Conservation (phyloP, 2,888 invertebrate genomes). For the Melieria omissa region DNA sequence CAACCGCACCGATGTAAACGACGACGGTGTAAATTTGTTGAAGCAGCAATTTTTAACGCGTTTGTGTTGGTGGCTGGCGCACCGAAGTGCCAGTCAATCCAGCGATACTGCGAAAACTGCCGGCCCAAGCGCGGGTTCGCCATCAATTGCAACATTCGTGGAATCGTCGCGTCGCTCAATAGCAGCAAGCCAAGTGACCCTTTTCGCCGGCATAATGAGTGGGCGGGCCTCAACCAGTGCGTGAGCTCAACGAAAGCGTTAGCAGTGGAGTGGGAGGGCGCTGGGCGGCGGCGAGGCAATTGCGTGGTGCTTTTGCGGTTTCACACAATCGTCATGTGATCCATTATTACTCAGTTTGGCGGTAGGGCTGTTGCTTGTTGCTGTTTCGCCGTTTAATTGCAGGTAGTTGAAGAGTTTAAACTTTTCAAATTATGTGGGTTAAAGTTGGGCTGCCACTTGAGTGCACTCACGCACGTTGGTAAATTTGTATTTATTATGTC, state of each 20-base stretch:
- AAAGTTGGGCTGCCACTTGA: too few relatives aligned
- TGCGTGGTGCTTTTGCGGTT: slow-evolving; percentile 32
- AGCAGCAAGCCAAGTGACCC: not conserved
- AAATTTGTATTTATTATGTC: too few relatives aligned
- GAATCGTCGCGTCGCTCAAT: not conserved
- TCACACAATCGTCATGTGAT: slow-evolving; percentile 57
- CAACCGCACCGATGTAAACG: not conserved
- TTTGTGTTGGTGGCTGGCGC: not conserved
- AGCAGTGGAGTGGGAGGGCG: too few relatives aligned
- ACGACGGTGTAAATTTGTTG: slow-evolving; percentile 56
- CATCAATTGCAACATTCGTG: too few relatives aligned
- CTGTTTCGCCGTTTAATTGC: not conserved
- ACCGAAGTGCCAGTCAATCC: not conserved
- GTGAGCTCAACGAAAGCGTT: too few relatives aligned
- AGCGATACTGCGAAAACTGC: too few relatives aligned
- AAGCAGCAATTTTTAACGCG: slow-evolving; percentile 53
- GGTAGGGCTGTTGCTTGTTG: slow-evolving; percentile 40
- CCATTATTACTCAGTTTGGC: slow-evolving; percentile 59
- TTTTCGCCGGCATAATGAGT: not conserved
- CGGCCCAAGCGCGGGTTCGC: too few relatives aligned
- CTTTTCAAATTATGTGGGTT: too few relatives aligned
- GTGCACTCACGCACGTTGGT: too few relatives aligned
- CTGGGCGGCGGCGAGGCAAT: too few relatives aligned
- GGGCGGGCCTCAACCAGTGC: too few relatives aligned
- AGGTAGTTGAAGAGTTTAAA: too few relatives aligned